A percentile compares a stretch with the other conserved stretches of the same genome.
These are phyloP conservation scores for Sisor rabdophorus DNA, from an alignment of 2,113 vertebrate genomes.

Conservation along the genomic window DNA sequence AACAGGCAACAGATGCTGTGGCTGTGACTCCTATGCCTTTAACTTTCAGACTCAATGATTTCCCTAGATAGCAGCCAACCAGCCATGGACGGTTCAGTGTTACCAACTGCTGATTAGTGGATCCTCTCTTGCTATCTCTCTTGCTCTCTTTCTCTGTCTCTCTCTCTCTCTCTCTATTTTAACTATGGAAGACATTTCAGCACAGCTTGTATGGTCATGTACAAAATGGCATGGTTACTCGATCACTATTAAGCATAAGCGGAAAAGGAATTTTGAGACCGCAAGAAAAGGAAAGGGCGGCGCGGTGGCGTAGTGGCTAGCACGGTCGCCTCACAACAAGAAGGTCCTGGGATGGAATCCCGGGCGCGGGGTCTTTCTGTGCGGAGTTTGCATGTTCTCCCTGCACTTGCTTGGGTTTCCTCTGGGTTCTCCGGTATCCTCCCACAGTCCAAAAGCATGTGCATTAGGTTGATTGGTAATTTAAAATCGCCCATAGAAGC, in stretches of 20 bases:
- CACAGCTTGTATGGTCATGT: constrained; percentile 36
- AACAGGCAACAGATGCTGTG: constrained; percentile 59
- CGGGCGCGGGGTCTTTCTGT: too few species aligned
- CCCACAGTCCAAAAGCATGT: too few species aligned
- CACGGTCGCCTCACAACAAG: too few species aligned
- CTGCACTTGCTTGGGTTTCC: too few species aligned
- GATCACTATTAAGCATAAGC: constrained; percentile 2
- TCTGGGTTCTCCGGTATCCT: too few species aligned
- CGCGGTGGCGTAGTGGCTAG: too few species aligned
- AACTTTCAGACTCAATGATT: constrained; percentile 66
- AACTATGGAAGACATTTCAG: constrained; percentile 47
- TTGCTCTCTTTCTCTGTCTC: constrained; percentile 48
- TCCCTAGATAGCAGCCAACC: constrained; percentile 57
- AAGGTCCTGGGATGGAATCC: too few species aligned
- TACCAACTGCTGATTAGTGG: constrained; percentile 57
- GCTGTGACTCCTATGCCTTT: constrained; percentile 49
- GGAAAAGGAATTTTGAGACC: neutral
- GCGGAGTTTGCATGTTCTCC: too few species aligned
- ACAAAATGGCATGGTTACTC: constrained; percentile 50
- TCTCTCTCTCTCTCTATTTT: constrained; percentile 10
- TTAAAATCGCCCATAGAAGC: too few species aligned
- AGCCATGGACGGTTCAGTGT: constrained; percentile 55
- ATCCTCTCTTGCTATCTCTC: constrained; percentile 44
- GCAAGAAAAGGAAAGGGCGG: neutral
- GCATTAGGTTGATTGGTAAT: too few species aligned